phyloP scores from a whole-genome alignment of 37 sponge, comb jelly and placozoan genomes.

The Haliclona indistincta region DNA sequence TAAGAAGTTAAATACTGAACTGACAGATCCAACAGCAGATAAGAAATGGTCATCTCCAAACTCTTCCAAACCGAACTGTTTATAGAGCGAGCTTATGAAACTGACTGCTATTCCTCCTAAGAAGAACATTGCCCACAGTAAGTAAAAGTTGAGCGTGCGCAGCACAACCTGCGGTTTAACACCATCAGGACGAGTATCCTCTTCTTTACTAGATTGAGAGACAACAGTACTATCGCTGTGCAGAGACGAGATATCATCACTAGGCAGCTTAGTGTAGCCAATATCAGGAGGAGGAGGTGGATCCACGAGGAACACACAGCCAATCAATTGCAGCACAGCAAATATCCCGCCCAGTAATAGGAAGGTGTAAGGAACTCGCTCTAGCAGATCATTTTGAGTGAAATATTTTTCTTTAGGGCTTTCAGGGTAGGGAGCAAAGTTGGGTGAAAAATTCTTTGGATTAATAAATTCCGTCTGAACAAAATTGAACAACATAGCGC shows the following conservation, averaged over 20 bases:
- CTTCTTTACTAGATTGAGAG: no score
- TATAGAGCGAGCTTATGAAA: constrained; percentile 60
- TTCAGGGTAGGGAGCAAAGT: background rate
- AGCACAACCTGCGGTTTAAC: constrained; percentile 69
- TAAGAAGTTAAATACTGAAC: constrained; percentile 52
- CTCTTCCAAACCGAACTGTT: constrained; percentile 53
- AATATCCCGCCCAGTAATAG: constrained; percentile 73
- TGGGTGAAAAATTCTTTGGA: constrained; percentile 56
- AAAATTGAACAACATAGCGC: constrained; percentile 67
- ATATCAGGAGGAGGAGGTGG: constrained; percentile 29
- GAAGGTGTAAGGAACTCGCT: constrained; percentile 72
- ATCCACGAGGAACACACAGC: constrained; percentile 62
- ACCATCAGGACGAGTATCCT: no score
- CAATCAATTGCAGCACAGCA: constrained; percentile 70
- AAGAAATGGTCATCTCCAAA: constrained; percentile 65
- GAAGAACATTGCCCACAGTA: constrained; percentile 78
- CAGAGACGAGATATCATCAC: no score
- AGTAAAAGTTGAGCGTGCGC: constrained; percentile 60
- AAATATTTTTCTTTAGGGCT: constrained; percentile 14
- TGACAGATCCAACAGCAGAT: constrained; percentile 47
- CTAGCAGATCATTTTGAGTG: constrained; percentile 51
- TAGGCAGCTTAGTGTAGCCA: no score
- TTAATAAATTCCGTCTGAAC: constrained; percentile 77
- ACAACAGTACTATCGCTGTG: no score
- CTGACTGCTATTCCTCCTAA: constrained; percentile 39